phyloP scores from a whole-genome alignment of 2,113 vertebrate genomes.

The Oncorhynchus gorbuscha region DNA sequence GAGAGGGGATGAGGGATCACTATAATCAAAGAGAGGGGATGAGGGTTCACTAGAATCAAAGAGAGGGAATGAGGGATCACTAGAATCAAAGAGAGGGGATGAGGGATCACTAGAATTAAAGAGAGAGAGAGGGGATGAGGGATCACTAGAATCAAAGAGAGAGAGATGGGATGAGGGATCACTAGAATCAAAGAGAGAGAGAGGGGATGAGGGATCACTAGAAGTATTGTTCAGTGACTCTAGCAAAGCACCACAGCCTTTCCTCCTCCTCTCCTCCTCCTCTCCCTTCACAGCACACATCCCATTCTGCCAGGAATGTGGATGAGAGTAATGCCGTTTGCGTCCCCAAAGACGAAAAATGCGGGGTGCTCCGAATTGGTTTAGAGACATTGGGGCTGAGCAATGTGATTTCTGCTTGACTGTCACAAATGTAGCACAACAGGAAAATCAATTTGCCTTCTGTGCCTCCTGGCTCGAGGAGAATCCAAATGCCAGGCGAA shows the following conservation, averaged over 20 bases:
- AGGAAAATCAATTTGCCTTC: slow-evolving; percentile 79
- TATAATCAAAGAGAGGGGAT: no score
- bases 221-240: background rate
- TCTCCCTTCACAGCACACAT: slow-evolving; percentile 13
- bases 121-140: background rate
- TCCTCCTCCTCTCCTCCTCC: slow-evolving; percentile 8
- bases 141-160: no score
- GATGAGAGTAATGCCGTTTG: slow-evolving; percentile 44
- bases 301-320: slow-evolving; percentile 42
- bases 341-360: slow-evolving; percentile 59
- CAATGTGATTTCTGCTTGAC: slow-evolving; percentile 76
- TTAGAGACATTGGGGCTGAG: slow-evolving; percentile 66
- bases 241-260: slow-evolving; percentile 7
- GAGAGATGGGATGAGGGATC: background rate
- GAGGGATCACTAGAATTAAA: no score
- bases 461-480: slow-evolving; percentile 71
- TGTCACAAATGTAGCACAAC: slow-evolving; percentile 79
- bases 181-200: no score
- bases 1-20: no score
- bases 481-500: slow-evolving; percentile 72
- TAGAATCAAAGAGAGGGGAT: no score
- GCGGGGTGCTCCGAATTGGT: slow-evolving; percentile 57
- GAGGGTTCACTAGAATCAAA: no score
- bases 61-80: no score
- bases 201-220: background rate